Evolutionary conservation across 2,888 invertebrate genomes (phyloP), one percentile per base, ranked within the genome.

Genomic region (Dastarcus helophoroides): DNA sequence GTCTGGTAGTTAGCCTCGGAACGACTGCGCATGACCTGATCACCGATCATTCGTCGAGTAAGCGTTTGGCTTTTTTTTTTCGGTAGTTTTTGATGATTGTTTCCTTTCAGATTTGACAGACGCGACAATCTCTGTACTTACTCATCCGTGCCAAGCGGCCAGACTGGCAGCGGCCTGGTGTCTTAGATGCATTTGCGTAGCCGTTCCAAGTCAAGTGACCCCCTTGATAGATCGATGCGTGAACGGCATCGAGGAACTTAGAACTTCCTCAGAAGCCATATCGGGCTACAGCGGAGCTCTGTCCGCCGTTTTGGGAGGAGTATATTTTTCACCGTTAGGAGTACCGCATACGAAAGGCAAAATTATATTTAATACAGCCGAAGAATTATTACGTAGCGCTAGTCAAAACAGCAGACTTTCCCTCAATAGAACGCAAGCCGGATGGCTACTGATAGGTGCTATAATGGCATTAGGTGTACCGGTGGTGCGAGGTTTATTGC

Each of bases 291-390:
- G 94, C 49, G 81, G 83, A 50, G 95, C 95, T 0, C 64, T 98
- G 39, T 88, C 95, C 14, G 90, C 95, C 1, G 81, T 97, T 37
- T 65, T 97, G 26, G 94, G 95, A 11, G 88, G 93, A 31, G 88
- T 89, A 1, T 75, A 83, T 25, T 71, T 84, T 29, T 94, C 91
- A 2, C 88, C 90, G 0, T 67, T 94, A 8, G 94, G 97, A 10
- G 85, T 95, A 22, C 97, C 98, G 0, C 93, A 95, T 60, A 90
- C 88, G 14, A 89, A 94, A 50, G 94, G 95, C 39, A 95, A 97
- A 67, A 82, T 94, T 37, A 89, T 97, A 19, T 97, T 98, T 62
- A 90, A 89, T 55, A 86, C 91, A 4, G 98, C 95, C 1, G 97
- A 98, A 64, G 97, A 98, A 56, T 63, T 98, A 44, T 63, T 98